Evolutionary conservation across 2,888 invertebrate genomes (phyloP).

Genomic region (Tortrix viridana): DNA sequence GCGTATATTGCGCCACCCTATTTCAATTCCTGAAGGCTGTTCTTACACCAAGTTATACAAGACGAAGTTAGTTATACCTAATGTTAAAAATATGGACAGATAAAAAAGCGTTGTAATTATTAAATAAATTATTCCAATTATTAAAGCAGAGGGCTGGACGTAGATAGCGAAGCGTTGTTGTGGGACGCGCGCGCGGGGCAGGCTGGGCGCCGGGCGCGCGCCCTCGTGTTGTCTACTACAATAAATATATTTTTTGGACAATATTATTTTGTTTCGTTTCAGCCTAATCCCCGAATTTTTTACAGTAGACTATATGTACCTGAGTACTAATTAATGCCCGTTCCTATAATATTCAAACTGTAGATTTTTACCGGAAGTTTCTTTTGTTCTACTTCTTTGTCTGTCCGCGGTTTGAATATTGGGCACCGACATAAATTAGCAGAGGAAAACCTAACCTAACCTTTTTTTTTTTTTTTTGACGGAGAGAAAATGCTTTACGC

Average conservation of each 20-base stretch:
- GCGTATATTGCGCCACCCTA: slow-evolving; percentile 79
- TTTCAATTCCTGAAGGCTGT: slow-evolving; percentile 85
- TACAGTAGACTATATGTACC: too few species aligned
- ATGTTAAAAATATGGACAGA: slow-evolving; percentile 81
- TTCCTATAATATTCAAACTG: too few species aligned
- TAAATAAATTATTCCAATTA: slow-evolving; percentile 85
- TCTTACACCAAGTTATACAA: slow-evolving; percentile 85
- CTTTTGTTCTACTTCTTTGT: too few species aligned
- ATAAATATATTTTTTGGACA: slow-evolving; percentile 85
- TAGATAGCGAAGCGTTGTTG: slow-evolving; percentile 83
- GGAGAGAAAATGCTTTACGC: too few species aligned
- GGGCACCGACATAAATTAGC: too few species aligned
- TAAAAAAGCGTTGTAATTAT: slow-evolving; percentile 84
- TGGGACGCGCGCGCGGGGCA: slow-evolving; percentile 78
- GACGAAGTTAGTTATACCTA: slow-evolving; percentile 83
- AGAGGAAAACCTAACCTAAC: too few species aligned
- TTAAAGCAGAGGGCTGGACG: slow-evolving; percentile 82
- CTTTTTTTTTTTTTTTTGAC: too few species aligned
- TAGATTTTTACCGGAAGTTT: too few species aligned
- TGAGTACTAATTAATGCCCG: too few species aligned
- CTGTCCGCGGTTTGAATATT: too few species aligned
- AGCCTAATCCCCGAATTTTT: slow-evolving; percentile 14
- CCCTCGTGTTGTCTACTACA: slow-evolving; percentile 83
- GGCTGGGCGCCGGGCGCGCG: slow-evolving; percentile 81
- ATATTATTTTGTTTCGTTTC: slow-evolving; percentile 60